Base-by-base conservation (phyloP, 2,113 vertebrate genomes). In the Oophaga pumilio region DNA sequence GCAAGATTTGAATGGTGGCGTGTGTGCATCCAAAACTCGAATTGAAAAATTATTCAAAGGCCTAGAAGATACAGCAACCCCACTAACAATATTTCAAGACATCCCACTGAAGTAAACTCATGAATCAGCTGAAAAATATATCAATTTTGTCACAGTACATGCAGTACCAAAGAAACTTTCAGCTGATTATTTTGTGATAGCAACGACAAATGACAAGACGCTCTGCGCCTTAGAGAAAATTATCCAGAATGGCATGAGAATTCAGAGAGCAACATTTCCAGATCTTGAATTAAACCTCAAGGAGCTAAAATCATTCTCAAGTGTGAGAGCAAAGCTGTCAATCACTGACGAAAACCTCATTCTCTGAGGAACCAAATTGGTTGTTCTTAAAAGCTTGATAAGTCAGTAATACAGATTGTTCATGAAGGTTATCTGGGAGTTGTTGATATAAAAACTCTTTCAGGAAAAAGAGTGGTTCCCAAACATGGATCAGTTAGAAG, bases 191-290 rank as follows among this genome's bases (percentile, higher is more conserved):
- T 28, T 71, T 33, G 6, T 17, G 26, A 71, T 6, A 71, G 68
- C 68, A 71, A 71, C 28, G 6, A 7, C 66, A 69, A 26, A 26
- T 14, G 24, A 69, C 24, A 28, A 28, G 5, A 69, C 24, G 28
- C 66, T 68, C n/a, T n/a, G 62, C n/a, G 22, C 62, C 11, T 66
- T 66, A 66, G 1, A n/a, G 22, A 4, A 24, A 9, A 66, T 69
- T 69, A 68, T 69, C 17, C 66, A 69, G n/a, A 69, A 28, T 69
- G 66, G 66, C 62, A 66, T n/a, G 62, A 66, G 62, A 43, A 66
- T 66, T n/a, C 17, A 20, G 3, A 66, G 22, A n/a, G 22, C 22
- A n/a, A 26, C 4, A 26, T 68, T 68, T 68, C 24, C 24, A 13
- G 24, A 26, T 26, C 24, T 68, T 26, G 66, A 68, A 26, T 26